These are phyloP conservation scores for Spilarctia lutea DNA, from an alignment of 2,888 invertebrate genomes.

Conservation along the genomic window DNA sequence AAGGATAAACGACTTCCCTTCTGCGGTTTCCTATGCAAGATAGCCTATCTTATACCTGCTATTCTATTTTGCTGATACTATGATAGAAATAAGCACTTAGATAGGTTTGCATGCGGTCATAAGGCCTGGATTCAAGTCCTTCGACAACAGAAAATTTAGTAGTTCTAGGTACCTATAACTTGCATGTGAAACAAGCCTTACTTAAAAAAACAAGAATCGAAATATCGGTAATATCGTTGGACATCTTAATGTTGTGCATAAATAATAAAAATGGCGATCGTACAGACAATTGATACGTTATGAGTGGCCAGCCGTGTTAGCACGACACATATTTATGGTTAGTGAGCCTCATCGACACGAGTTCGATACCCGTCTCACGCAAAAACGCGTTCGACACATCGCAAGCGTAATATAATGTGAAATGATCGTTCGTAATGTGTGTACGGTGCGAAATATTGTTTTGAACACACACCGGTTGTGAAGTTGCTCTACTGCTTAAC, in stretches of 20 bases:
- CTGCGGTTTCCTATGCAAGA: no score
- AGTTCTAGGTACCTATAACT: no score
- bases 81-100: neutral
- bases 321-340: conserved; percentile 73
- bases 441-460: conserved; percentile 77
- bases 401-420: conserved; percentile 75
- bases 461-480: conserved; percentile 39
- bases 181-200: neutral
- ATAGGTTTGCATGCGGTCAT: neutral
- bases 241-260: conserved; percentile 69
- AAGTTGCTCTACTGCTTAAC: conserved; percentile 61
- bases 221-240: conserved; percentile 59
- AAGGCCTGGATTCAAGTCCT: neutral
- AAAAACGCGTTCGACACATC: conserved; percentile 66
- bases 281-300: conserved; percentile 84
- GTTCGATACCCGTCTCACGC: conserved; percentile 69
- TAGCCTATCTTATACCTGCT: no score
- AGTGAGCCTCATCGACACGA: conserved; percentile 71
- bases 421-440: conserved; percentile 81
- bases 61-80: no score
- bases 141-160: no score
- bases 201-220: neutral
- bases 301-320: conserved; percentile 66
- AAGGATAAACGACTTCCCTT: neutral
- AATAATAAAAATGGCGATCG: conserved; percentile 77